Evolutionary conservation across 1,140 invertebrate species (phyloP).

Genomic region (Scylla paramamosain): DNA sequence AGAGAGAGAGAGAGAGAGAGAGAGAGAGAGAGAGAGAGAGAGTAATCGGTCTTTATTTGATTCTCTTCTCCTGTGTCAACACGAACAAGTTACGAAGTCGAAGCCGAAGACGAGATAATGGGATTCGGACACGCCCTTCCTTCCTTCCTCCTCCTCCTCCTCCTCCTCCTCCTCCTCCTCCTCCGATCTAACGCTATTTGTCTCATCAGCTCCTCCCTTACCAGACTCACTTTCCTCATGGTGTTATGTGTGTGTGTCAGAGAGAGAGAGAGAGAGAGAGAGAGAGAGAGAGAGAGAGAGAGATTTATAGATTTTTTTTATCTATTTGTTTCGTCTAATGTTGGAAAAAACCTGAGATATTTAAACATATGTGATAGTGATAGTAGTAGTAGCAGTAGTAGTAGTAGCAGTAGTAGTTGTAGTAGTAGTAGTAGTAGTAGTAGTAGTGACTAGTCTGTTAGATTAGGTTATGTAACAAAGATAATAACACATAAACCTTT

Average conservation of each 20-base stretch:
- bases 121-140: neutral
- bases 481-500: no score
- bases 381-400: neutral
- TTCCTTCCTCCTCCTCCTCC: neutral
- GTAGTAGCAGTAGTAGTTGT: neutral
- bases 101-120: neutral
- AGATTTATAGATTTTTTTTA: no score
- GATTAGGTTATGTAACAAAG: no score
- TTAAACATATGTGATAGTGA: neutral
- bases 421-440: slow-evolving; percentile 5
- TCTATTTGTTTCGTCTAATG: no score
- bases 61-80: neutral
- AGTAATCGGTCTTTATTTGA: no score
- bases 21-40: neutral
- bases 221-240: neutral
- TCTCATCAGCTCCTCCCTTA: neutral
- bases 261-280: no score
- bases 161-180: slow-evolving; percentile 13
- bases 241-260: no score
- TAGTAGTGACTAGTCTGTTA: no score
- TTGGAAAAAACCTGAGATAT: no score
- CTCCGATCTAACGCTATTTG: neutral
- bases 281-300: no score
- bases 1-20: neutral
- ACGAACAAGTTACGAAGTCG: no score